phyloP scores from a whole-genome alignment of 1,140 invertebrate species.

The Cecropterus lyciades region DNA sequence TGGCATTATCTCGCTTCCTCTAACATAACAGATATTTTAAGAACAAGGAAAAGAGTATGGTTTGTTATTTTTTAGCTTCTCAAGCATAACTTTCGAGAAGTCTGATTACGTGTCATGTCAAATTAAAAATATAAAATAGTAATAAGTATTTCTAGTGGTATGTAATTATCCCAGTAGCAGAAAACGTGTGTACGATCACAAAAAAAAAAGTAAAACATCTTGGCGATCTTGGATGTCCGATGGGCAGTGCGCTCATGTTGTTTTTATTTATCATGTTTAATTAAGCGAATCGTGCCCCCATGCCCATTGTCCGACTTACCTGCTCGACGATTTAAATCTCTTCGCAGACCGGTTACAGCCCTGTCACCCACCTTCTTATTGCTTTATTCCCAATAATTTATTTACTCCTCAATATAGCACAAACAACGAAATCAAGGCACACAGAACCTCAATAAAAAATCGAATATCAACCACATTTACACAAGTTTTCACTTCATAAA shows the following conservation, averaged over 20 bases:
- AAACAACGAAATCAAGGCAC: constrained; percentile 48
- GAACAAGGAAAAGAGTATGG: too few relatives aligned
- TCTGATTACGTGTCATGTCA: too few relatives aligned
- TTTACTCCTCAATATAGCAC: constrained; percentile 72
- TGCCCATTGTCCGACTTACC: constrained; percentile 80
- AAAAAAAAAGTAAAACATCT: constrained; percentile 48
- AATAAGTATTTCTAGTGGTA: too few relatives aligned
- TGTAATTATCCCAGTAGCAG: constrained; percentile 28
- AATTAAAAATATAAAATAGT: too few relatives aligned
- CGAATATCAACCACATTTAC: constrained; percentile 20
- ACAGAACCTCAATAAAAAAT: constrained; percentile 29
- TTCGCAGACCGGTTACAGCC: constrained; percentile 68
- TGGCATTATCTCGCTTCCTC: too few relatives aligned
- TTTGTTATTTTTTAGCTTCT: too few relatives aligned
- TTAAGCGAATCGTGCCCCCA: constrained; percentile 78
- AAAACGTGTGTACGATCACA: constrained; percentile 36
- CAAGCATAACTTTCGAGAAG: too few relatives aligned
- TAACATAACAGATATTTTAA: too few relatives aligned
- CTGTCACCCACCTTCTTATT: constrained; percentile 72
- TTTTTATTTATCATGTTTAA: constrained; percentile 81
- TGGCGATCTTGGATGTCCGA: constrained; percentile 56
- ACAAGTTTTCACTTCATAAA: constrained; percentile 38
- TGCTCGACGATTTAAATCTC: constrained; percentile 75
- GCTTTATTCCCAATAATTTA: constrained; percentile 75
- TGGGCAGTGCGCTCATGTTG: constrained; percentile 53